A percentile compares a stretch with the other conserved stretches of the same genome.
Conservation (phyloP, 2,797 vertebrate genomes). For the Spinibarbus caldwelli region DNA sequence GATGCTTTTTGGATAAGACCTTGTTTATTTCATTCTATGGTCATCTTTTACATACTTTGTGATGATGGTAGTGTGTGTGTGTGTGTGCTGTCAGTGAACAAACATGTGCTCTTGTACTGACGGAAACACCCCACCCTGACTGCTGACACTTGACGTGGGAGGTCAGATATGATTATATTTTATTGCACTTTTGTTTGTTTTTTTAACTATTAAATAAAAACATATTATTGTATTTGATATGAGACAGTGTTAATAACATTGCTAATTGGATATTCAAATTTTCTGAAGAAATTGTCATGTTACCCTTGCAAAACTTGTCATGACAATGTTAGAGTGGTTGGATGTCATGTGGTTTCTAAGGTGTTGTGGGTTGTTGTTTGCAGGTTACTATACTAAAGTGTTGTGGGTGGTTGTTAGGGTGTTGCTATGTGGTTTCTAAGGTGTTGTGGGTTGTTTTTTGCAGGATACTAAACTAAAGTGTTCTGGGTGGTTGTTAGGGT, state of each 20-base stretch:
- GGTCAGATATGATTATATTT: neutral
- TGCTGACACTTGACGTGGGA: slow-evolving; percentile 15
- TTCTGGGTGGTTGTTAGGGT: too few relatives aligned
- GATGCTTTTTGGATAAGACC: neutral
- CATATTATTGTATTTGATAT: neutral
- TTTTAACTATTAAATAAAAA: neutral
- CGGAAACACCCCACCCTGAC: slow-evolving; percentile 39
- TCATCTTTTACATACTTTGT: neutral
- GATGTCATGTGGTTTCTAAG: neutral
- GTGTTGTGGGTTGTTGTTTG: too few relatives aligned
- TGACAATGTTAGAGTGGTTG: neutral
- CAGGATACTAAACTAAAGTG: too few relatives aligned
- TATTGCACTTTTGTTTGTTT: neutral
- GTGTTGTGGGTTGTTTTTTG: too few relatives aligned
- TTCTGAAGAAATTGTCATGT: neutral
- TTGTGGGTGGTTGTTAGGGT: too few relatives aligned
- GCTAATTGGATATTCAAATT: neutral
- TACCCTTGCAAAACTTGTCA: neutral
- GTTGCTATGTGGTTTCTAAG: too few relatives aligned
- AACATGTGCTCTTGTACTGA: slow-evolving; percentile 13
- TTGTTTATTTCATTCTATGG: neutral
- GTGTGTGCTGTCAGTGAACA: slow-evolving; percentile 6
- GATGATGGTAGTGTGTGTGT: neutral
- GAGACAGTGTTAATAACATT: neutral
- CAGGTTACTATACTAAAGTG: too few relatives aligned